Base-by-base conservation (phyloP, 1,140 invertebrate species). In the Ericerus pela region DNA sequence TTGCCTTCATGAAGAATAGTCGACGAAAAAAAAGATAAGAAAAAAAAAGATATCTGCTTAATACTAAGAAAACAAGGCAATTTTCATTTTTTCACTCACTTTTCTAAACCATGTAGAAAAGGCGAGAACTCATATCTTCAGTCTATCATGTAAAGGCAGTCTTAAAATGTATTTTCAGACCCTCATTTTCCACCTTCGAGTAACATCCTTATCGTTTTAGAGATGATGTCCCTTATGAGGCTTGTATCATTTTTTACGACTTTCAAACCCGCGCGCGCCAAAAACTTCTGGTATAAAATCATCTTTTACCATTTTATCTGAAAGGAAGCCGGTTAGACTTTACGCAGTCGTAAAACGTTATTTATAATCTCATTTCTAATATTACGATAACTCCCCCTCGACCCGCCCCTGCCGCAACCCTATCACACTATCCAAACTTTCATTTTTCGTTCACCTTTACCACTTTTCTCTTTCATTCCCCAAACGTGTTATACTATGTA, bases 291-390 rank as follows among this genome's bases (percentile, higher is more conserved):
- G 41, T 47, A 47, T 47, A 47, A 47, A 47, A 47, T 47, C 41
- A 47, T 47, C 41, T 47, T 47, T 47, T 47, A 47, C n/a, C 41
- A 47, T 47, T 47, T 47, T 47, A 47, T 47, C 41, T 47, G 41
- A 18, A 22, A 47, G 41, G 41, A 47, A 47, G 41, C 41, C 41
- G 41, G 10, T 47, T 47, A 47, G 41, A 47, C 41, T 47, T 47
- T 47, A 47, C 26, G 41, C 41, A 47, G 41, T 47, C 41, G 41
- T 47, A 47, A 47, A 47, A 47, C 26, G 26, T 47, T 24, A 47
- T 47, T 47, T 47, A 47, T 47, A 47, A 47, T 47, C 41, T 47
- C 41, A 47, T 47, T 47, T 47, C 20, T 47, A 24, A 47, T 47
- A 47, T 47, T 47, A 47, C 41, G 41, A 47, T 47, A 47, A 47